These are phyloP conservation scores for Pangasius sanitwongsei DNA, from an alignment of 2,797 vertebrate species.

Conservation along the genomic window DNA sequence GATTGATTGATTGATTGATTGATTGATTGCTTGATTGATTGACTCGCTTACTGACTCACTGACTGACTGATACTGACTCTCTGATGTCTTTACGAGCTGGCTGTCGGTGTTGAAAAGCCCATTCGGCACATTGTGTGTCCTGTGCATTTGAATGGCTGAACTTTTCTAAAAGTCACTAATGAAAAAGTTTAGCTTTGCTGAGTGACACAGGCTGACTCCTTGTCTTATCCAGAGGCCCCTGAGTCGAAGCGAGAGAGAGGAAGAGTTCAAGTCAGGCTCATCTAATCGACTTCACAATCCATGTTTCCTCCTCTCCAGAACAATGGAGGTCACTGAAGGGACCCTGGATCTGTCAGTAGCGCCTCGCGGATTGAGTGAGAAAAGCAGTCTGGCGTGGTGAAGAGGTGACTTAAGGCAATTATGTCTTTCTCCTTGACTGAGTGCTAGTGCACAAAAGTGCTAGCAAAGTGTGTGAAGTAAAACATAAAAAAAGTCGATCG, in stretches of 20 bases:
- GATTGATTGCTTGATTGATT: neutral
- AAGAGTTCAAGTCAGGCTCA: constrained; percentile 29
- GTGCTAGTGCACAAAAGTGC: constrained; percentile 16
- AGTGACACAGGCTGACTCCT: constrained; percentile 46
- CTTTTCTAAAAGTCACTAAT: constrained; percentile 53
- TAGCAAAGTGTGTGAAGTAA: neutral
- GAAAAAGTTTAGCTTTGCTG: constrained; percentile 52
- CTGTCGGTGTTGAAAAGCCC: constrained; percentile 36
- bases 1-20: neutral
- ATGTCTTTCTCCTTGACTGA: constrained; percentile 32
- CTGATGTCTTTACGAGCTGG: neutral
- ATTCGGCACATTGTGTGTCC: constrained; percentile 43
- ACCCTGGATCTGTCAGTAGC: constrained; percentile 9
- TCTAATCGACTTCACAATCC: constrained; percentile 37
- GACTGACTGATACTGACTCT: neutral
- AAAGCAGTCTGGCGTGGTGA: constrained; percentile 15
- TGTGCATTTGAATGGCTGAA: constrained; percentile 44
- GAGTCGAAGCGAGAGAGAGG: constrained; percentile 21
- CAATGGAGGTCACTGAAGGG: constrained; percentile 22
- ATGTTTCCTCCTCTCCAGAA: constrained; percentile 25
- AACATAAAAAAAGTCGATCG: neutral
- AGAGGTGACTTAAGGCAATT: constrained; percentile 43
- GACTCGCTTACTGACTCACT: neutral
- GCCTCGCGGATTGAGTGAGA: neutral
- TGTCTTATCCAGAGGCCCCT: constrained; percentile 33